Evolutionary conservation across 2,113 vertebrate species (phyloP).

Genomic region (Chloropsis hardwickii): DNA sequence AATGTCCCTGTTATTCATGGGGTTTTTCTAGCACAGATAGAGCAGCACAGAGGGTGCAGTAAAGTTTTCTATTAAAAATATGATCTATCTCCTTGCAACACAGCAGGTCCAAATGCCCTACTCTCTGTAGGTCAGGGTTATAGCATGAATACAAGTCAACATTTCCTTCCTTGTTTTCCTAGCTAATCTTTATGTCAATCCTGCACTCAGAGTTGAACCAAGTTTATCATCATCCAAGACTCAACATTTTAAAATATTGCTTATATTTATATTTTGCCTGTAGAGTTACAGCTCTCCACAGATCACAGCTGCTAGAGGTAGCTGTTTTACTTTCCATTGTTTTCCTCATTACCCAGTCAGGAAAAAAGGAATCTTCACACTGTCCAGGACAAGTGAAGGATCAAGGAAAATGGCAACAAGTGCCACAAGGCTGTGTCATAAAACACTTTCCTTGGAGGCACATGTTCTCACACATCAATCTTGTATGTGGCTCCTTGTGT

Average conservation of each 20-base stretch:
- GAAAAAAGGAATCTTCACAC: neutral
- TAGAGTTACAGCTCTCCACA: neutral
- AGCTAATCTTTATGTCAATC: neutral
- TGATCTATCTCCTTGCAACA: neutral
- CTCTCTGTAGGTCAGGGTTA: neutral
- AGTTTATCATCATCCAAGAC: neutral
- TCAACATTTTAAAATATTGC: neutral
- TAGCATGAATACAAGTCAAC: neutral
- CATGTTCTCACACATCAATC: neutral
- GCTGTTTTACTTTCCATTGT: neutral
- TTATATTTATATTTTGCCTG: neutral
- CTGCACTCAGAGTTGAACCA: neutral
- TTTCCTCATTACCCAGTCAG: neutral
- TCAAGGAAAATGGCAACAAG: neutral
- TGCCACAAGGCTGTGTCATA: rapidly evolving
- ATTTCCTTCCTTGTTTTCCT: neutral
- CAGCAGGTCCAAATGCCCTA: neutral
- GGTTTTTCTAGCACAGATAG: neutral
- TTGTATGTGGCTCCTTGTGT: neutral
- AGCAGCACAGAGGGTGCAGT: neutral
- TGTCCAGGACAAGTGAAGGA: neutral
- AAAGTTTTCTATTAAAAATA: neutral
- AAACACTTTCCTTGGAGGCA: neutral
- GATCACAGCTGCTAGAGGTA: neutral
- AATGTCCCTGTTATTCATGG: neutral